These are phyloP conservation scores for Argopecten irradians DNA, from an alignment of 1,140 invertebrate species.

Conservation along the genomic window DNA sequence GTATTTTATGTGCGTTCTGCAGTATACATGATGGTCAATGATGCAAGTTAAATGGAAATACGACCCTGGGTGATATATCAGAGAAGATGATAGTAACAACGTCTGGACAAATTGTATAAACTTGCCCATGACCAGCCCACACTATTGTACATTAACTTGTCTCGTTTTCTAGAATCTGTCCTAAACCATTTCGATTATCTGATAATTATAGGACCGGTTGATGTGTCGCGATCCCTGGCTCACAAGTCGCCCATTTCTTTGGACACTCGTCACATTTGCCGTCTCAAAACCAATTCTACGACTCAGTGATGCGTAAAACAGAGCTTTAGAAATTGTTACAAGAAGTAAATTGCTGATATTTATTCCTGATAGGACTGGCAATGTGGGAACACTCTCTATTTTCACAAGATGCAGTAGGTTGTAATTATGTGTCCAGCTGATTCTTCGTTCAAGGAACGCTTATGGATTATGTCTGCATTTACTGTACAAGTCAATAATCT, in stretches of 20 bases:
- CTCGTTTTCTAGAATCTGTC: background rate
- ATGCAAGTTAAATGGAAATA: background rate
- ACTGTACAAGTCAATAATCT: no score
- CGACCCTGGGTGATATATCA: background rate
- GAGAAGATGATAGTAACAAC: background rate
- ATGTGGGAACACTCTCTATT: no score
- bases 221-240: background rate
- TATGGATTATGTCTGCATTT: no score
- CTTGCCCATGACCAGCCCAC: background rate
- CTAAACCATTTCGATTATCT: background rate
- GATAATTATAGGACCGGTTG: background rate
- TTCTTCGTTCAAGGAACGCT: no score
- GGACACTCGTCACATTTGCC: background rate
- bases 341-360: background rate
- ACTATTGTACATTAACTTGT: background rate
- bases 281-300: background rate
- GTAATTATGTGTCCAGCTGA: no score
- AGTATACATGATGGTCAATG: background rate
- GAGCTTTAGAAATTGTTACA: background rate
- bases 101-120: slow-evolving; percentile 17
- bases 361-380: background rate
- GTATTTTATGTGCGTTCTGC: no score
- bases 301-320: background rate
- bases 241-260: background rate
- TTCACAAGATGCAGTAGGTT: no score